Evolutionary conservation across 2,888 invertebrate species (phyloP).

Genomic region (Candidula unifasciata): DNA sequence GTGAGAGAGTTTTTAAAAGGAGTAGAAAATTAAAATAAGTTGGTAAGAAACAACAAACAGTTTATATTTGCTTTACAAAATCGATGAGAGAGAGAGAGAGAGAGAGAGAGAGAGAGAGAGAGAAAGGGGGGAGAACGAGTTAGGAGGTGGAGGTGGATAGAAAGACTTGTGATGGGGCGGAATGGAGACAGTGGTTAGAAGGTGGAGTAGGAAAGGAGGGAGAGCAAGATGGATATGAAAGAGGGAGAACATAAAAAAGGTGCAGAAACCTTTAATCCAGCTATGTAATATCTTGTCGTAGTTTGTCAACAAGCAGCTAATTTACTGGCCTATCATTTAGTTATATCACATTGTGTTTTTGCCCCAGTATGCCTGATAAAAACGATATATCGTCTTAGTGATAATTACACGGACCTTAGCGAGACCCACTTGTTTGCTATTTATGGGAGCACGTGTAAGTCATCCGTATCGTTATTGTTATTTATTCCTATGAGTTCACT

Average conservation of each 20-base stretch:
- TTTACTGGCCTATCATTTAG: too few relatives aligned
- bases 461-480: too few relatives aligned
- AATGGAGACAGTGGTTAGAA: background rate
- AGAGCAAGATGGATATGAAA: constrained; percentile 31
- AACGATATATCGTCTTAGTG: too few relatives aligned
- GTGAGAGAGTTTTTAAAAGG: too few relatives aligned
- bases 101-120: background rate
- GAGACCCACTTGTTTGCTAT: too few relatives aligned
- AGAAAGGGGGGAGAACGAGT: background rate
- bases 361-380: too few relatives aligned
- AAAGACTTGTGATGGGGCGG: background rate
- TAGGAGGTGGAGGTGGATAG: background rate
- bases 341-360: too few relatives aligned
- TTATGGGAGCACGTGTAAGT: too few relatives aligned
- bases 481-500: too few relatives aligned
- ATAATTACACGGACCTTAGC: too few relatives aligned
- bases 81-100: background rate
- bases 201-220: constrained; percentile 17
- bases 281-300: background rate
- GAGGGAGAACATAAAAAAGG: constrained; percentile 15
- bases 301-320: background rate
- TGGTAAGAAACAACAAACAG: background rate
- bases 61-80: background rate
- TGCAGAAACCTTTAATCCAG: background rate
- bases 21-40: too few relatives aligned